Evolutionary conservation across 2,113 vertebrate genomes (phyloP), one percentile per base, ranked within the genome.

Genomic region (Gadus macrocephalus): DNA sequence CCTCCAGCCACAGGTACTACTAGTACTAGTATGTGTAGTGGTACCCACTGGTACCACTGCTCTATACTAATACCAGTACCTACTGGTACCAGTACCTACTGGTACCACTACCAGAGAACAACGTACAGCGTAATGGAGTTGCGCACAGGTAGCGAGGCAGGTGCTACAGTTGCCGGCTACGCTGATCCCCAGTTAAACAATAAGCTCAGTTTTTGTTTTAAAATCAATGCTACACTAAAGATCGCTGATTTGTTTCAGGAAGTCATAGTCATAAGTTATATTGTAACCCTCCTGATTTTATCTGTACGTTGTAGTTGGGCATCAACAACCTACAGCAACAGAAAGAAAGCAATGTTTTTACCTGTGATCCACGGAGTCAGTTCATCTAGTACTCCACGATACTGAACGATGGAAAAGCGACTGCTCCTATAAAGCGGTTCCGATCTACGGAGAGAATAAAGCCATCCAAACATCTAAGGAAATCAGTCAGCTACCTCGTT

Each of bases 301-400:
- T 61, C 59, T 20, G n/a, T 61, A 20, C 19, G n/a, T 4, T 61
- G 59, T 25, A 2, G 25, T 25, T 25, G 25, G 25, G 25, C 25
- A 25, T 25, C 19, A 20, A 22, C 20, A 8, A 61, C 59, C 9
- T 20, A 61, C n/a, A 19, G 59, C 59, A 25, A 20, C 59, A 12
- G 59, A 61, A 61, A 61, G n/a, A n/a, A 61, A 61, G n/a, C 6
- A 61, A 61, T 20, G 7, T 61, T n/a, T 61, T 61, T 20, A 61
- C 59, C 11, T 61, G 19, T 22, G 59, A 61, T 61, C 22, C 59
- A 61, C 22, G 59, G 59, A 61, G 59, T 20, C 59, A 61, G 59
- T 61, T 61, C 59, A 61, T 20, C 19, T 61, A n/a, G 9, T 61
- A 20, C 11, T 61, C 59, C 59, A 61, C 22, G 25, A 25, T 25